A percentile compares a stretch with the other conserved stretches of the same genome.
Evolutionary conservation across 1,140 invertebrate species (phyloP).

Genomic region (Ostrea edulis): DNA sequence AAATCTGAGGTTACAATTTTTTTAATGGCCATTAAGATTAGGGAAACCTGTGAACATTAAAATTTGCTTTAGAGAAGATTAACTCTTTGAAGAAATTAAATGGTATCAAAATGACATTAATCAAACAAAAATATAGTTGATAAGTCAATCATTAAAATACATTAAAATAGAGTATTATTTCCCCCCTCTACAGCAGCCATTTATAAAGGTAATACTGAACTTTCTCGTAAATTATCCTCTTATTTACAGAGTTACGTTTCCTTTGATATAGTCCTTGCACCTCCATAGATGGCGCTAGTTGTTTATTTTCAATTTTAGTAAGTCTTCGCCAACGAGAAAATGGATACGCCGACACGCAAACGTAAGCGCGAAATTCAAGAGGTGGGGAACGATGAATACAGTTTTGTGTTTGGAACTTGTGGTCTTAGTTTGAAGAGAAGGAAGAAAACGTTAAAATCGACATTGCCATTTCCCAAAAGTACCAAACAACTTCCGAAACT

Average conservation of each 20-base stretch:
- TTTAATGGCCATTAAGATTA: background rate
- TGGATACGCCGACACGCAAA: slow-evolving; percentile 52
- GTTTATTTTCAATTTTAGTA: slow-evolving; percentile 31
- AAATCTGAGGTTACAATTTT: background rate
- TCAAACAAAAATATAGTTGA: background rate
- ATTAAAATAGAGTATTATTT: background rate
- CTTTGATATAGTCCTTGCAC: background rate
- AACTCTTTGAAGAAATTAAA: background rate
- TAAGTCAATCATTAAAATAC: background rate
- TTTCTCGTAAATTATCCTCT: background rate
- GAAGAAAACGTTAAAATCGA: slow-evolving; percentile 32
- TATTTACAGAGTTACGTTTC: slow-evolving; percentile 29
- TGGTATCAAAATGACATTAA: slow-evolving; percentile 13
- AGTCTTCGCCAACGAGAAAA: slow-evolving; percentile 46
- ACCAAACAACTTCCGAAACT: background rate
- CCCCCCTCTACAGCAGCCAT: background rate
- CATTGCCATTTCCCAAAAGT: background rate
- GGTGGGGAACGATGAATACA: slow-evolving; percentile 46
- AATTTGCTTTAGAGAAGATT: background rate
- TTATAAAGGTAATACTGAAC: background rate
- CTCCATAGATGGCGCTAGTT: slow-evolving; percentile 15
- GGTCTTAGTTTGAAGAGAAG: slow-evolving; percentile 44
- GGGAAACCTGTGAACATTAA: background rate
- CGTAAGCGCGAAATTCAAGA: slow-evolving; percentile 67
- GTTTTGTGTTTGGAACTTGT: slow-evolving; percentile 47